phyloP scores from a whole-genome alignment of 2,888 invertebrate species.

The Peribatodes rhomboidaria region DNA sequence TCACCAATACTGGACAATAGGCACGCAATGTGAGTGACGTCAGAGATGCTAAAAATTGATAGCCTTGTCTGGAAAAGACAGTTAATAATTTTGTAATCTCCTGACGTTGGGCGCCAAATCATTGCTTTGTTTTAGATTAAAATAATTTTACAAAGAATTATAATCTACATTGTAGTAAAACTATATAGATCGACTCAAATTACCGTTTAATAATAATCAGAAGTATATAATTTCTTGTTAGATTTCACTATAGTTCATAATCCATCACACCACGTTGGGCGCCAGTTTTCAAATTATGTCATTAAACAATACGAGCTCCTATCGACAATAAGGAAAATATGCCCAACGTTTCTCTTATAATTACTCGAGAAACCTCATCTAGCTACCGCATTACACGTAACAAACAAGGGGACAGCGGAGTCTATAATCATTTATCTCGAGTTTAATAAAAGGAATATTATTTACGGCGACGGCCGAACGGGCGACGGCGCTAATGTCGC shows the following conservation, averaged over 20 bases:
- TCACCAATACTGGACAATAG: slow-evolving; percentile 69
- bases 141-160: not conserved
- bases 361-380: slow-evolving; percentile 55
- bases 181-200: not conserved
- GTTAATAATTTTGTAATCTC: slow-evolving; percentile 9
- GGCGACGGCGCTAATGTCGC: slow-evolving; percentile 77
- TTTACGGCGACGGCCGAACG: slow-evolving; percentile 78
- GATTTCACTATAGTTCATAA: not conserved
- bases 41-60: slow-evolving; percentile 42
- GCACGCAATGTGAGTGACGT: slow-evolving; percentile 57
- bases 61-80: slow-evolving; percentile 22
- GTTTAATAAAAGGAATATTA: slow-evolving; percentile 87
- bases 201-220: no score
- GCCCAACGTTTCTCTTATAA: slow-evolving; percentile 48
- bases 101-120: slow-evolving; percentile 30
- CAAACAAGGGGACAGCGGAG: slow-evolving; percentile 74
- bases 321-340: slow-evolving; percentile 40
- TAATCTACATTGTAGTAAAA: not conserved
- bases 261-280: slow-evolving; percentile 19
- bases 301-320: slow-evolving; percentile 9
- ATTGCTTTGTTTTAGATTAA: not conserved
- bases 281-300: slow-evolving; percentile 12
- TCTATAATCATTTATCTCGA: slow-evolving; percentile 86
- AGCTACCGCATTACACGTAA: slow-evolving; percentile 56
- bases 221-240: not conserved